Percentiles rank a stretch among this genome's conserved stretches.
Evolutionary conservation across 2,888 invertebrate species (phyloP).

Genomic region (Argyresthia albistria): DNA sequence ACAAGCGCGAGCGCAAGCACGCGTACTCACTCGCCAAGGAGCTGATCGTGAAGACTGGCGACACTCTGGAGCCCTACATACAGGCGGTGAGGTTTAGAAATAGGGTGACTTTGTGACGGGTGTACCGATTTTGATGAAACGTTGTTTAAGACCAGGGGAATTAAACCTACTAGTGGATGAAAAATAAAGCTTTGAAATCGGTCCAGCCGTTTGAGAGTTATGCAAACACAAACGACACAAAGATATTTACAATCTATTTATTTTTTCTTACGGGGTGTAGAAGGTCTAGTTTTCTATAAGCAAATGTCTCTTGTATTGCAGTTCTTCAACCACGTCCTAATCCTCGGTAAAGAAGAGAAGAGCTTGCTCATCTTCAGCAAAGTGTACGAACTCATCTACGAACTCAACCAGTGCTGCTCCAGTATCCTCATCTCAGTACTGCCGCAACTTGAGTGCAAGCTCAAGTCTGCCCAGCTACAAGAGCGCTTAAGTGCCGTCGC

Average conservation of each 20-base stretch:
- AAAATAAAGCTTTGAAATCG: no score
- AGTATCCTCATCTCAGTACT: constrained; percentile 88
- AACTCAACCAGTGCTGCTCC: constrained; percentile 94
- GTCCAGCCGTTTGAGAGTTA: no score
- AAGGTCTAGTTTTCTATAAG: no score
- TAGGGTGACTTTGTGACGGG: no score
- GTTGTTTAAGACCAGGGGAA: no score
- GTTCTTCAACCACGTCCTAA: constrained; percentile 97
- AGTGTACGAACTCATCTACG: constrained; percentile 96
- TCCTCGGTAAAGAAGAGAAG: constrained; percentile 92
- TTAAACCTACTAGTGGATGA: no score
- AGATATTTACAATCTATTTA: no score
- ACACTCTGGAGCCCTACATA: constrained; percentile 94
- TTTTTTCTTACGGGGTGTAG: no score
- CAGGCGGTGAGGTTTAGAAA: constrained; percentile 79
- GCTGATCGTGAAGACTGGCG: constrained; percentile 90
- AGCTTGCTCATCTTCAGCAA: constrained; percentile 83
- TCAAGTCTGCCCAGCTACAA: constrained; percentile 90
- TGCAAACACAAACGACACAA: no score
- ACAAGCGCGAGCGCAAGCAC: constrained; percentile 90
- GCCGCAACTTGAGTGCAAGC: constrained; percentile 95
- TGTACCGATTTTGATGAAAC: no score
- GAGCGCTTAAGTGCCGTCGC: constrained; percentile 91
- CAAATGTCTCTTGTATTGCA: constrained; percentile 32
- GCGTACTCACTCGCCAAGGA: constrained; percentile 94